phyloP scores from a whole-genome alignment of 2,888 invertebrate species.

The Drosophila longiperda region DNA sequence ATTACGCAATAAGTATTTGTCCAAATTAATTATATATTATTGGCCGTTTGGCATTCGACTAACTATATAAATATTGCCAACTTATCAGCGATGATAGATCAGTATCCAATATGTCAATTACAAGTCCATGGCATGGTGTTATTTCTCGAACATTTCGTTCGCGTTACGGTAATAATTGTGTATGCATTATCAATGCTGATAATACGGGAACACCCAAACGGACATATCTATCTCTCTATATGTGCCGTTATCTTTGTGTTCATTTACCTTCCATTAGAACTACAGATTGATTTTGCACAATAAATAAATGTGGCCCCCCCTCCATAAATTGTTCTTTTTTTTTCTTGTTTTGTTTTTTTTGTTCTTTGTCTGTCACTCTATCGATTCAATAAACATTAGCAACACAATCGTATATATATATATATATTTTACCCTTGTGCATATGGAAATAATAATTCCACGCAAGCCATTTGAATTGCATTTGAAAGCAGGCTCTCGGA shows the following conservation, averaged over 20 bases:
- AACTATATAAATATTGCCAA: slow-evolving; percentile 27
- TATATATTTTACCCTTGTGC: background rate
- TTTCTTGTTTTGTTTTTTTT: background rate
- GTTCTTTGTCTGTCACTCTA: background rate
- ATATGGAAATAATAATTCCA: slow-evolving; percentile 3
- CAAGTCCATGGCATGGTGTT: slow-evolving; percentile 26
- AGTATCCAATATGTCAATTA: slow-evolving; percentile 49
- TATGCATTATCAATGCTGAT: slow-evolving; percentile 67
- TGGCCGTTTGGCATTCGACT: slow-evolving; percentile 16
- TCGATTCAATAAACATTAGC: slow-evolving; percentile 43
- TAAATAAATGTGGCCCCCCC: slow-evolving; percentile 13
- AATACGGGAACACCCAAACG: slow-evolving; percentile 13
- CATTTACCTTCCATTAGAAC: slow-evolving; percentile 63
- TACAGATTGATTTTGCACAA: slow-evolving; percentile 65
- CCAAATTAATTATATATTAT: slow-evolving; percentile 36
- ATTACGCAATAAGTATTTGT: slow-evolving; percentile 19
- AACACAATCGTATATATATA: background rate
- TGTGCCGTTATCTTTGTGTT: slow-evolving; percentile 49
- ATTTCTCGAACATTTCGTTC: slow-evolving; percentile 49
- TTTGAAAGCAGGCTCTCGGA: background rate
- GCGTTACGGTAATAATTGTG: slow-evolving; percentile 66
- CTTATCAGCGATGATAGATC: slow-evolving; percentile 36
- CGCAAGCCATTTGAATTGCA: slow-evolving; percentile 12
- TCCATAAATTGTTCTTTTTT: background rate
- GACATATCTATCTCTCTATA: background rate